phyloP scores from a whole-genome alignment of 1,140 invertebrate genomes.

The Drusus annulatus region DNA sequence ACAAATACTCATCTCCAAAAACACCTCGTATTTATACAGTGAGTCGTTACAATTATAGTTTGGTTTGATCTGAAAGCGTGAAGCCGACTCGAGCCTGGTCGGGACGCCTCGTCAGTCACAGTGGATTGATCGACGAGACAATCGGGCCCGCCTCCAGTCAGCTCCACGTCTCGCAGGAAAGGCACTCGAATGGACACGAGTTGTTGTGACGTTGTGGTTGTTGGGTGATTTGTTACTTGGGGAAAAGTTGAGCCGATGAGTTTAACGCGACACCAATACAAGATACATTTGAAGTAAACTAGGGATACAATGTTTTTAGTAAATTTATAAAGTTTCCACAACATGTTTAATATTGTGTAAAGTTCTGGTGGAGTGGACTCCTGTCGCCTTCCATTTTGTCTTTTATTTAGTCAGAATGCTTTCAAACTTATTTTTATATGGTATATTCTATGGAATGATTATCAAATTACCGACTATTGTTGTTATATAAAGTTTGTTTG shows the following conservation, averaged over 20 bases:
- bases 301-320: conserved; percentile 42
- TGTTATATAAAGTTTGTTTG: neutral
- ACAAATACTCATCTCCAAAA: conserved; percentile 9
- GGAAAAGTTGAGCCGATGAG: neutral
- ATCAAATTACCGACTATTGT: conserved; percentile 16
- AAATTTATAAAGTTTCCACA: conserved; percentile 39
- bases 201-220: no score
- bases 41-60: neutral
- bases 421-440: conserved; percentile 38
- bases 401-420: conserved; percentile 27
- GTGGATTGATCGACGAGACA: no score
- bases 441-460: conserved; percentile 29
- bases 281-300: conserved; percentile 40
- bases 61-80: conserved; percentile 1
- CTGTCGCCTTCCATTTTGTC: conserved; percentile 27
- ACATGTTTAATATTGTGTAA: neutral
- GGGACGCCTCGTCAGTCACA: neutral
- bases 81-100: neutral
- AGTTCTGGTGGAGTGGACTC: neutral
- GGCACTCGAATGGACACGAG: no score
- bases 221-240: neutral
- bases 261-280: conserved; percentile 41
- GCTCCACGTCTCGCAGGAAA: no score
- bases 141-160: no score
- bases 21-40: conserved; percentile 7